These are phyloP conservation scores for Caligus rogercresseyi DNA, from an alignment of 1,140 invertebrate species.

Conservation along the genomic window DNA sequence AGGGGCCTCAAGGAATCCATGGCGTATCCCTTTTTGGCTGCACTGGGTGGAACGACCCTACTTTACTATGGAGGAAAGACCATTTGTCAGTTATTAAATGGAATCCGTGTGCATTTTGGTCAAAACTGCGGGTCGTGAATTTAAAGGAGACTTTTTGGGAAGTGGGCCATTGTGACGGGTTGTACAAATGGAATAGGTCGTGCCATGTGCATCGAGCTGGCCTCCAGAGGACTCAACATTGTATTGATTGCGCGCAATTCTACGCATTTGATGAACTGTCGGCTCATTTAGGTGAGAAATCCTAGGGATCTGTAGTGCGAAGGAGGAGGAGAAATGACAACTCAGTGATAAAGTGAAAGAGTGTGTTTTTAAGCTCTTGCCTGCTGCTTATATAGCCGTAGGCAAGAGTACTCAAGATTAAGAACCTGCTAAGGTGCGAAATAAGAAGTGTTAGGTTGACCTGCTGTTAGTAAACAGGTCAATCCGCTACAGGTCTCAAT, in stretches of 20 bases:
- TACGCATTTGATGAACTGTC: background rate
- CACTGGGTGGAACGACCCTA: background rate
- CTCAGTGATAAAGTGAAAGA: too few relatives aligned
- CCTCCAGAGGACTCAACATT: conserved; percentile 21
- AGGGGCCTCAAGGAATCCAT: background rate
- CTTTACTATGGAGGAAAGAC: background rate
- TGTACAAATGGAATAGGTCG: conserved; percentile 37
- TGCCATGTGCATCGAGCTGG: conserved; percentile 34
- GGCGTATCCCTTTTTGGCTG: background rate
- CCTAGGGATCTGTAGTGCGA: too few relatives aligned
- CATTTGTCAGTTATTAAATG: background rate
- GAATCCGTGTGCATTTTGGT: background rate
- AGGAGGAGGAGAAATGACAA: too few relatives aligned
- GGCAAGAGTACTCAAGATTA: too few relatives aligned
- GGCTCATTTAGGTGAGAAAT: background rate
- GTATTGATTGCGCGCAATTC: background rate
- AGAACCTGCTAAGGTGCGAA: too few relatives aligned
- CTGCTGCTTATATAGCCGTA: too few relatives aligned
- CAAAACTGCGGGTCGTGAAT: background rate
- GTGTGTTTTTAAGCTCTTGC: too few relatives aligned
- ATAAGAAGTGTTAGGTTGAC: too few relatives aligned
- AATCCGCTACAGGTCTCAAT: too few relatives aligned
- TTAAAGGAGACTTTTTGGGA: background rate
- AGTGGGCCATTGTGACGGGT: conserved; percentile 33
- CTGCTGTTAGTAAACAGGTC: too few relatives aligned